Evolutionary conservation across 2,888 invertebrate genomes (phyloP), one percentile per base, ranked within the genome.

Genomic region (Polylopha cassiicola): DNA sequence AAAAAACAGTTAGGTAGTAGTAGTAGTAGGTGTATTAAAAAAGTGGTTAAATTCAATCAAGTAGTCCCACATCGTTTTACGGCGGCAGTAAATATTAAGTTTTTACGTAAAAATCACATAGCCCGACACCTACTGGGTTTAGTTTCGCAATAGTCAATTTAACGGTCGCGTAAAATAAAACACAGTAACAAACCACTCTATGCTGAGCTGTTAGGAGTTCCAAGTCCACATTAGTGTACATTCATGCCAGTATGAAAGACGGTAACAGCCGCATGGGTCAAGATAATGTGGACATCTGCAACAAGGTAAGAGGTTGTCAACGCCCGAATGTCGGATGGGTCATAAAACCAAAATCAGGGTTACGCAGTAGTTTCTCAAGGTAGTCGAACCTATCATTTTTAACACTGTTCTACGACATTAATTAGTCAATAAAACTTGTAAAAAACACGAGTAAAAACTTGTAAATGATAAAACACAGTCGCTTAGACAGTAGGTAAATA

Each of bases 341-440:
- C 62, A 56, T 67, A 60, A 65, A 65, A 58, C 55, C 48, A 50
- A 48, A 57, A 54, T 53, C 56, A 59, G 61, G 57, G 61, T 53
- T 53, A 55, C 44, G 39, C 41, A 36, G 47, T 46, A 38, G 37
- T 29, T 36, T 43, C 46, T 51, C 60, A 62, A 64, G 62, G 61
- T 47, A 48, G 48, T 44, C 28, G 49, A 43, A 33, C 27, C 22
- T 27, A 30, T 36, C 11, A 11, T 34, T 39, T 33, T 36, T 30
- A 24, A 24, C 24, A 23, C 29, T 29, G 16, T 24, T 16, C 10
- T 23, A 39, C 34, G 20, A 13, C 22, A 21, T 30, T 30, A 41
- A 36, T 30, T 30, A 30, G 20, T 24, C 21, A 18, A 24, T 36
- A 36, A 36, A 36, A 30, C 15, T 30, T 30, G 34, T 26, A 30